phyloP scores from a whole-genome alignment of 2,888 invertebrate genomes.

The Alsophila aescularia region DNA sequence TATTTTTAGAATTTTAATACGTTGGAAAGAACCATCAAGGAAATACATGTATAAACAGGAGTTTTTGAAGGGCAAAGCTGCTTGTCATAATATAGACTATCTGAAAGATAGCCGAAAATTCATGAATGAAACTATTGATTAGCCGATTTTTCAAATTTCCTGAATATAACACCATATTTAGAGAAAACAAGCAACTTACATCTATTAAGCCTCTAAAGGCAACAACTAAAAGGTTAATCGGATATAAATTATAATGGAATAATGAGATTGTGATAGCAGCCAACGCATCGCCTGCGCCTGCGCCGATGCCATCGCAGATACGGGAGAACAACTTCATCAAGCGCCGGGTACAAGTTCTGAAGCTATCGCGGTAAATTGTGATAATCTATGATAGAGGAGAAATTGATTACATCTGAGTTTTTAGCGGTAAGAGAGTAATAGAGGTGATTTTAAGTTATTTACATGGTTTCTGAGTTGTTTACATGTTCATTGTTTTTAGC shows the following conservation, averaged over 20 bases:
- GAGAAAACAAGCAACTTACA: slow-evolving; percentile 39
- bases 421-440: too few species aligned
- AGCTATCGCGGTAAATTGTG: slow-evolving; percentile 20
- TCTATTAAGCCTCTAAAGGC: slow-evolving; percentile 46
- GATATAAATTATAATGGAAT: slow-evolving; percentile 60
- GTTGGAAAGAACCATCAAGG: too few species aligned
- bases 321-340: slow-evolving; percentile 54
- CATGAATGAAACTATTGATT: too few species aligned
- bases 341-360: slow-evolving; percentile 11
- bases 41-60: too few species aligned
- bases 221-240: slow-evolving; percentile 58
- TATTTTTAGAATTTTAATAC: too few species aligned
- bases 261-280: slow-evolving; percentile 60
- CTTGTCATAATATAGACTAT: too few species aligned
- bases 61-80: too few species aligned
- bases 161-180: slow-evolving; percentile 10
- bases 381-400: slow-evolving; percentile 19
- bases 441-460: too few species aligned
- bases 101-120: too few species aligned
- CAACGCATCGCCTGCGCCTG: slow-evolving; percentile 46
- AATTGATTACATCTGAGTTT: slow-evolving; percentile 10
- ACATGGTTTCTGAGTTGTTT: too few species aligned
- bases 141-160: neutral
- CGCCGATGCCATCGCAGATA: slow-evolving; percentile 58
- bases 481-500: too few species aligned